These are phyloP conservation scores for Reinhardtius hippoglossoides DNA, from an alignment of 2,113 vertebrate species.

Conservation along the genomic window DNA sequence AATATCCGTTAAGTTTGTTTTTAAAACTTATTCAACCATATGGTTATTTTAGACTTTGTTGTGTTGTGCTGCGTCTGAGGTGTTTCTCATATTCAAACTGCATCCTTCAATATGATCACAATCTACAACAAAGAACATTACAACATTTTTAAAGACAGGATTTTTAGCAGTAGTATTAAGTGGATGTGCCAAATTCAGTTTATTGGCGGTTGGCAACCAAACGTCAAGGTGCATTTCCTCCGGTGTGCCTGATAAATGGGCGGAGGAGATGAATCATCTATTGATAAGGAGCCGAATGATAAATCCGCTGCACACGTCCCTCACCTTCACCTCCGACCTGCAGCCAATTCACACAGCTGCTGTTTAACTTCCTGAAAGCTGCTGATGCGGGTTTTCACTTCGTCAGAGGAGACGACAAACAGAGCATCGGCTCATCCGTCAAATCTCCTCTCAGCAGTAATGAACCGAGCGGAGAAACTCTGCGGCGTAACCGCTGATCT, in stretches of 20 bases:
- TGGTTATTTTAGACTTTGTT: too few relatives aligned
- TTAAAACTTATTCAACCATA: too few relatives aligned
- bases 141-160: too few relatives aligned
- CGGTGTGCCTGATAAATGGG: background rate
- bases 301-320: background rate
- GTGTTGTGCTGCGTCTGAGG: too few relatives aligned
- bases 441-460: conserved; percentile 39
- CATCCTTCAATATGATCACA: too few relatives aligned
- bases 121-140: too few relatives aligned
- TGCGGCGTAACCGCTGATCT: conserved; percentile 35
- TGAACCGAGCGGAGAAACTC: conserved; percentile 41
- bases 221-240: too few relatives aligned
- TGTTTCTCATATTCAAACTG: too few relatives aligned
- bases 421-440: conserved; percentile 44
- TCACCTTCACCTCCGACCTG: conserved; percentile 50
- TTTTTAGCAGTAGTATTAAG: too few relatives aligned
- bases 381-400: conserved; percentile 54
- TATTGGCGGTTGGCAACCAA: too few relatives aligned
- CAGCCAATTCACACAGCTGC: conserved; percentile 24
- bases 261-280: background rate
- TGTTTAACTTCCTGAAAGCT: conserved; percentile 46
- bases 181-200: too few relatives aligned
- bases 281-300: conserved; percentile 5
- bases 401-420: conserved; percentile 45
- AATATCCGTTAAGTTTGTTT: too few relatives aligned